Base-by-base conservation (phyloP, 2,888 invertebrate genomes). In the Trichacis sp. region DNA sequence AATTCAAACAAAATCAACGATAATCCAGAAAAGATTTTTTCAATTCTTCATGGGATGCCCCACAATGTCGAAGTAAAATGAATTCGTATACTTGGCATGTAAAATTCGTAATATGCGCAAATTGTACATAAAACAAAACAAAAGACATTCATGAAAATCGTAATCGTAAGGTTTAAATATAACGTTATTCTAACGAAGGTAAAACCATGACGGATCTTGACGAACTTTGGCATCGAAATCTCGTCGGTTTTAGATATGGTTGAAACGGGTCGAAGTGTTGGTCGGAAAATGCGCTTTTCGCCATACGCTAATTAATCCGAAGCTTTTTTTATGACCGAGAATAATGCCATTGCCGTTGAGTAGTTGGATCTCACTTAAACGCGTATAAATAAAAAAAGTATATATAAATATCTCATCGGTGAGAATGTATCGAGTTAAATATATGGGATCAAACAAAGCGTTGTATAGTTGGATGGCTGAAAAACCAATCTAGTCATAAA, bases 401-500 rank as follows among this genome's bases (percentile, higher is more conserved):
- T 47, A 51, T 55, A 76, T 38, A 55, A 48, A 49, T 70, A 72
- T 74, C 76, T 75, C 73, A 72, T 77, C 68, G 68, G 64, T 59
- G 68, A 75, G 71, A 72, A 70, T 73, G 71, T 57, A 71, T 73
- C 64, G 73, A 74, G 73, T 77, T 77, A 76, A 75, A 72, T 75
- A 77, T 76, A 80, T 76, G 82, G 82, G 82, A 82, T 80, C 80
- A 83, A 83, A 78, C 73, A 77, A 76, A 74, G 77, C 75, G 78
- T 78, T 46, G 76, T 72, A 76, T 77, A 77, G 76, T 76, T 75
- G 75, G 75, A 76, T 82, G 79, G 80, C 76, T 77, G 73, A 78
- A 69, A 77, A 77, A 24, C 73, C 76, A 78, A 82, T 82, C 83
- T 83, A 83, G 83, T 83, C 83, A 83, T 82, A 82, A 40, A 80